A percentile compares a stretch with the other conserved stretches of the same genome.
Evolutionary conservation across 2,888 invertebrate species (phyloP).

Genomic region (Coleophora flavipennella): DNA sequence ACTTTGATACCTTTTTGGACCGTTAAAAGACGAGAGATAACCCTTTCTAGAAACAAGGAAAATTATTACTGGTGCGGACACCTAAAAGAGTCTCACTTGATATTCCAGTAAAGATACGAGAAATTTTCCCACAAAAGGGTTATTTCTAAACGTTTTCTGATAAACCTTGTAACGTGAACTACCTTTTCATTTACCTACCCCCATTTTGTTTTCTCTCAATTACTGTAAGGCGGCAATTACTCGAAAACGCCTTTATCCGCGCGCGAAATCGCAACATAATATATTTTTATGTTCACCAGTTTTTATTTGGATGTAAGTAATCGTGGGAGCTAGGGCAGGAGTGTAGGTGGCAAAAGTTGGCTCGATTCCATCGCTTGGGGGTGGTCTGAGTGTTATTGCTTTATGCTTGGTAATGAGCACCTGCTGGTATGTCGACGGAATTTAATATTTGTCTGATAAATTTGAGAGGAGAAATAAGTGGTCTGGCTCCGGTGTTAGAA

Average conservation of each 20-base stretch:
- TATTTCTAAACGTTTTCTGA: no score
- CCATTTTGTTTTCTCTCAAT: background rate
- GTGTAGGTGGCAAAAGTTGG: slow-evolving; percentile 33
- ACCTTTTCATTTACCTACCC: no score
- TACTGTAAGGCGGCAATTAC: background rate
- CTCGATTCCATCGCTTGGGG: slow-evolving; percentile 22
- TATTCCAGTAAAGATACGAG: no score
- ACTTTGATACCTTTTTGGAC: no score
- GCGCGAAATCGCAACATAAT: slow-evolving; percentile 1
- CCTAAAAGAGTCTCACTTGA: no score
- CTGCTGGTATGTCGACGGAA: slow-evolving; percentile 11
- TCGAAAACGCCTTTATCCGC: background rate
- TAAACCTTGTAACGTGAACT: no score
- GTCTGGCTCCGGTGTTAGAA: background rate
- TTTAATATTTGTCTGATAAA: slow-evolving; percentile 6
- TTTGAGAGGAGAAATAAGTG: slow-evolving; percentile 1
- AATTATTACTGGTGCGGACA: no score
- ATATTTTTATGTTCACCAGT: slow-evolving; percentile 2
- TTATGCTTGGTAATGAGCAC: slow-evolving; percentile 18
- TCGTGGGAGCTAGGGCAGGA: slow-evolving; percentile 12
- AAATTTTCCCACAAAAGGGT: no score
- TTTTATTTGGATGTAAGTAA: background rate
- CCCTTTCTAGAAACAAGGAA: no score
- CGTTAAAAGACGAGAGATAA: no score
- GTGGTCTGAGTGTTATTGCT: slow-evolving; percentile 18